These are phyloP conservation scores for Panagrolaimus sp. DNA, from an alignment of 1,140 invertebrate species.

Conservation along the genomic window DNA sequence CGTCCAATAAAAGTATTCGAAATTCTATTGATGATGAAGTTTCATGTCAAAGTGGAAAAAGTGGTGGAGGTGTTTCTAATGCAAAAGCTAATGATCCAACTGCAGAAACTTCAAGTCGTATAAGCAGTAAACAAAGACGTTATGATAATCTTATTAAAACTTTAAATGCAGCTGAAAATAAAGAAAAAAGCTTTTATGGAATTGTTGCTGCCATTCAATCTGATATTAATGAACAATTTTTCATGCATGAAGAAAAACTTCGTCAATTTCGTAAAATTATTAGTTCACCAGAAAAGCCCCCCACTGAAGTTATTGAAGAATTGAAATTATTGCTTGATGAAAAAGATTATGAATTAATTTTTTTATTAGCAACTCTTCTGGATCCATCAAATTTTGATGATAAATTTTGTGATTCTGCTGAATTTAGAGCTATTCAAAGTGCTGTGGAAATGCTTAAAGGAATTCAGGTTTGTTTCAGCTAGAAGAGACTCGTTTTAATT, in stretches of 20 bases:
- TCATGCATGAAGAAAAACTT: constrained; percentile 10
- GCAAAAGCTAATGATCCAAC: no score
- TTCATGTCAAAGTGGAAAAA: no score
- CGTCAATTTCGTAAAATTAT: not conserved
- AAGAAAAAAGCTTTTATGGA: not conserved
- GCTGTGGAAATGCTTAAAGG: not conserved
- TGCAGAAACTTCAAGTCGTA: no score
- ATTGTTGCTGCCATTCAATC: constrained; percentile 4
- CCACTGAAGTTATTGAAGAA: constrained; percentile 1
- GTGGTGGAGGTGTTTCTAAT: no score
- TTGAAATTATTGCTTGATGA: not conserved
- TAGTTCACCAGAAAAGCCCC: not conserved
- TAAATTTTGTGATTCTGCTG: not conserved
- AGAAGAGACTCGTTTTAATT: no score
- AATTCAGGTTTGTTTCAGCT: not conserved
- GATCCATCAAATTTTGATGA: not conserved
- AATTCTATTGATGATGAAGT: no score
- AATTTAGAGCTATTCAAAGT: not conserved
- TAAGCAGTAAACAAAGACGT: not conserved
- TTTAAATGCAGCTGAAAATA: not conserved
- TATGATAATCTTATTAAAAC: not conserved
- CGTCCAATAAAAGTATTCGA: no score
- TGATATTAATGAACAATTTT: not conserved
- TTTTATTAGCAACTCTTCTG: not conserved
- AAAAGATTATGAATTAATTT: not conserved